phyloP scores from a whole-genome alignment of 2,797 vertebrate genomes.

The Gouania willdenowi region DNA sequence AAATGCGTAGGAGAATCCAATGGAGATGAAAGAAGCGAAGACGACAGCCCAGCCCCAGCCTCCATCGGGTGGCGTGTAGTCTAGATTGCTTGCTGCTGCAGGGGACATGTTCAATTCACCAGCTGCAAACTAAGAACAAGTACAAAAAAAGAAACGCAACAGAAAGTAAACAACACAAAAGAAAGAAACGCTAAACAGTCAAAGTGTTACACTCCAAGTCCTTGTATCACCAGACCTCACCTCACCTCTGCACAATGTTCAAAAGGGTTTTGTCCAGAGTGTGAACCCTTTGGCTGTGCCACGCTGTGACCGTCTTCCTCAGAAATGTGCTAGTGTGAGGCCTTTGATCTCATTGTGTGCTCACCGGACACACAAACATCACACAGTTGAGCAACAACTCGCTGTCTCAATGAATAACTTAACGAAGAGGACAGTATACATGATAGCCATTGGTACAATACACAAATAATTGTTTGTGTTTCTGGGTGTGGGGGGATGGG shows the following conservation, averaged over 20 bases:
- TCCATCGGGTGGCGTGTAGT: constrained; percentile 73
- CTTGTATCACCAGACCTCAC: constrained; percentile 13
- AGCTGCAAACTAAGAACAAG: constrained; percentile 22
- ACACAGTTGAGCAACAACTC: constrained; percentile 3
- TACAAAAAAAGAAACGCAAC: constrained; percentile 16
- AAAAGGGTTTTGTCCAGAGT: constrained; percentile 4
- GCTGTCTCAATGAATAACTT: background rate
- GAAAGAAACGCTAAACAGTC: background rate
- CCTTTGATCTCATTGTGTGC: constrained; percentile 56
- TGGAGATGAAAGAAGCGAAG: constrained; percentile 74
- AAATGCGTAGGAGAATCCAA: constrained; percentile 83
- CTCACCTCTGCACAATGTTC: constrained; percentile 33
- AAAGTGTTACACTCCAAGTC: background rate
- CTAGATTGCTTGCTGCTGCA: constrained; percentile 42
- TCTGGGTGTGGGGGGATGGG: no score
- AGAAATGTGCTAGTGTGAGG: constrained; percentile 22
- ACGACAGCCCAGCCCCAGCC: constrained; percentile 79
- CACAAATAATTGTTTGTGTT: no score
- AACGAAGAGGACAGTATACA: no score
- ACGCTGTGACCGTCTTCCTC: constrained; percentile 5
- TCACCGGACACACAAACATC: constrained; percentile 19
- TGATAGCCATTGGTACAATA: no score
- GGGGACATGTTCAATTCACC: constrained; percentile 65
- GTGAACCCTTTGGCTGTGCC: constrained; percentile 2
- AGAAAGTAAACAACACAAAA: constrained; percentile 13